Conservation (phyloP, 2,113 vertebrate genomes). For the Aptenodytes patagonicus region DNA sequence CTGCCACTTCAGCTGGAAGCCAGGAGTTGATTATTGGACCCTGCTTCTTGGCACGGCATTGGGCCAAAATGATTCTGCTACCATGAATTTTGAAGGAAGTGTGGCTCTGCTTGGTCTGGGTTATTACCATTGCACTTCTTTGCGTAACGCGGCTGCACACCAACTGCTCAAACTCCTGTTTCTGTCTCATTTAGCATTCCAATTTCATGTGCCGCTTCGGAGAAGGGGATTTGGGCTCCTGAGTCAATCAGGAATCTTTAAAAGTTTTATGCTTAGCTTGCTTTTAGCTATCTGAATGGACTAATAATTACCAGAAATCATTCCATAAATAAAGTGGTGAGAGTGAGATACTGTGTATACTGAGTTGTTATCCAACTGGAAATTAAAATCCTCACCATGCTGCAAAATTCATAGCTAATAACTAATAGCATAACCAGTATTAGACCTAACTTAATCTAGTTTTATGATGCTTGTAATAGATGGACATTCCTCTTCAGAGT, state of each 20-base stretch:
- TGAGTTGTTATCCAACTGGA: not conserved
- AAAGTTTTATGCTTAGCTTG: not conserved
- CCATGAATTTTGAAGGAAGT: not conserved
- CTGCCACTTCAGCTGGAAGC: not conserved
- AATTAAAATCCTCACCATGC: not conserved
- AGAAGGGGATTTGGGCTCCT: not conserved
- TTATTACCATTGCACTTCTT: not conserved
- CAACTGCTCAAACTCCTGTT: not conserved
- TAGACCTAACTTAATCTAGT: not conserved
- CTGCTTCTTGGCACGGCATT: not conserved
- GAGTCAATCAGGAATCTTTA: not conserved
- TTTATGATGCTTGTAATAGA: not conserved
- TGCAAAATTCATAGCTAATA: not conserved
- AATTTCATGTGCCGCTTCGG: not conserved
- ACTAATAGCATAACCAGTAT: not conserved
- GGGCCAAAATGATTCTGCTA: not conserved
- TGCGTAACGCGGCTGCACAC: rapidly evolving
- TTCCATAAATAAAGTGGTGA: not conserved
- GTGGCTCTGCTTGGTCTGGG: not conserved
- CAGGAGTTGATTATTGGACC: not conserved
- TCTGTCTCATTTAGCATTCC: not conserved
- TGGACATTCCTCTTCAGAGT: not conserved
- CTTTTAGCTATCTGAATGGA: not conserved
- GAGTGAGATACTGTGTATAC: not conserved
- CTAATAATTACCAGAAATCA: not conserved